Evolutionary conservation across 1,140 invertebrate genomes (phyloP).

Genomic region (fruit fly (Drosophila melanogaster)): DNA sequence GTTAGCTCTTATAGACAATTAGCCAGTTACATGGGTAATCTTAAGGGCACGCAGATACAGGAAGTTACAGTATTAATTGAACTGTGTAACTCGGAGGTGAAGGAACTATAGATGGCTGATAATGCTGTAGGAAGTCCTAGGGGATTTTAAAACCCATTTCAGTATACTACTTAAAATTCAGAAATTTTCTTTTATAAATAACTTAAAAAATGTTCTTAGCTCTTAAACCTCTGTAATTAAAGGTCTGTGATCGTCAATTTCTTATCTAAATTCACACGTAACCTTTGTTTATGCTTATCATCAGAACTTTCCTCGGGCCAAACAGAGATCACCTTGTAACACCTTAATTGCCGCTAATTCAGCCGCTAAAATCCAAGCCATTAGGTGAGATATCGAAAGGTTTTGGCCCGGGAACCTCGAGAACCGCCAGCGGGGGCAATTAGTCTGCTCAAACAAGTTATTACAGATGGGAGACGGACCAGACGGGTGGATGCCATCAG

Average conservation of each 20-base stretch:
- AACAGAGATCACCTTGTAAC: slow-evolving; percentile 67
- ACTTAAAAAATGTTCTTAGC: neutral
- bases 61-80: slow-evolving; percentile 48
- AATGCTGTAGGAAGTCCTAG: neutral
- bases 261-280: neutral
- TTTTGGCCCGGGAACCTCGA: slow-evolving; percentile 13
- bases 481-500: slow-evolving; percentile 11
- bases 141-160: neutral
- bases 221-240: neutral
- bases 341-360: slow-evolving; percentile 77
- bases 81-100: slow-evolving; percentile 23
- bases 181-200: neutral
- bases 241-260: neutral
- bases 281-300: slow-evolving; percentile 33
- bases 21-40: slow-evolving; percentile 28
- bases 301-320: slow-evolving; percentile 58
- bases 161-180: too few relatives aligned
- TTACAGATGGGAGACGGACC: slow-evolving; percentile 16
- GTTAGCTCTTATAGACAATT: slow-evolving; percentile 43
- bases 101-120: slow-evolving; percentile 12
- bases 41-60: slow-evolving; percentile 44
- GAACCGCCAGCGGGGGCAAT: slow-evolving; percentile 42
- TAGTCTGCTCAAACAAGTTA: slow-evolving; percentile 58
- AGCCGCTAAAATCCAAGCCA: slow-evolving; percentile 33
- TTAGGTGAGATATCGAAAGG: slow-evolving; percentile 44